Conservation (phyloP, 1,140 invertebrate genomes). For the Formica selysi region DNA sequence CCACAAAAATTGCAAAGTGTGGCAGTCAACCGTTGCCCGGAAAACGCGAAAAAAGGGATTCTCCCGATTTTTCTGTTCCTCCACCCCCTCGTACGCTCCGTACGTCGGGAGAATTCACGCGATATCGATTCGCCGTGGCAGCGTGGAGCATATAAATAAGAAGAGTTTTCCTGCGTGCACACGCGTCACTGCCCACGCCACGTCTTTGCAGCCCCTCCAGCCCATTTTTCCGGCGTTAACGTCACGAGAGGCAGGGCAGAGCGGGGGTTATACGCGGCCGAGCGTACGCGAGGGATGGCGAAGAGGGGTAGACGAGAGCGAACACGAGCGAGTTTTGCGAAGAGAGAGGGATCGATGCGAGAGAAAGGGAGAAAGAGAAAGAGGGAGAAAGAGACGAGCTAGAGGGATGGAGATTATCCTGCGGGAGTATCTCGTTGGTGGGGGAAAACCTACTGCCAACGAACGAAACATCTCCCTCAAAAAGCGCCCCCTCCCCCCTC, state of each 20-base stretch:
- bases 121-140: slow-evolving; percentile 84
- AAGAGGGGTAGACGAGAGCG: slow-evolving; percentile 53
- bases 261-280: slow-evolving; percentile 71
- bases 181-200: slow-evolving; percentile 85
- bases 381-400: slow-evolving; percentile 61
- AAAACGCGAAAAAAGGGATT: slow-evolving; percentile 66
- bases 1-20: slow-evolving; percentile 35
- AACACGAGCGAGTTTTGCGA: slow-evolving; percentile 66
- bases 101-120: slow-evolving; percentile 77
- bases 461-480: slow-evolving; percentile 86
- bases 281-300: slow-evolving; percentile 45
- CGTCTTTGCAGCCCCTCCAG: slow-evolving; percentile 80
- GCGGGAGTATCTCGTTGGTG: slow-evolving; percentile 68
- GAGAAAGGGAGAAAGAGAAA: slow-evolving; percentile 55
- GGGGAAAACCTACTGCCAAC: slow-evolving; percentile 74
- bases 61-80: slow-evolving; percentile 4
- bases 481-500: slow-evolving; percentile 79
- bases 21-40: slow-evolving; percentile 36
- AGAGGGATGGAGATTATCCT: slow-evolving; percentile 80
- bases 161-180: slow-evolving; percentile 86
- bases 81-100: slow-evolving; percentile 21
- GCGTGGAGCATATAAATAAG: slow-evolving; percentile 84
- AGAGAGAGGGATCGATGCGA: slow-evolving; percentile 57
- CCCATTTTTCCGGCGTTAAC: slow-evolving; percentile 83
- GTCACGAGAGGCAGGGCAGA: slow-evolving; percentile 77